Percentiles rank a stretch among this genome's conserved stretches.
These are phyloP conservation scores for Archocentrus centrarchus DNA, from an alignment of 2,113 vertebrate genomes.

Conservation along the genomic window DNA sequence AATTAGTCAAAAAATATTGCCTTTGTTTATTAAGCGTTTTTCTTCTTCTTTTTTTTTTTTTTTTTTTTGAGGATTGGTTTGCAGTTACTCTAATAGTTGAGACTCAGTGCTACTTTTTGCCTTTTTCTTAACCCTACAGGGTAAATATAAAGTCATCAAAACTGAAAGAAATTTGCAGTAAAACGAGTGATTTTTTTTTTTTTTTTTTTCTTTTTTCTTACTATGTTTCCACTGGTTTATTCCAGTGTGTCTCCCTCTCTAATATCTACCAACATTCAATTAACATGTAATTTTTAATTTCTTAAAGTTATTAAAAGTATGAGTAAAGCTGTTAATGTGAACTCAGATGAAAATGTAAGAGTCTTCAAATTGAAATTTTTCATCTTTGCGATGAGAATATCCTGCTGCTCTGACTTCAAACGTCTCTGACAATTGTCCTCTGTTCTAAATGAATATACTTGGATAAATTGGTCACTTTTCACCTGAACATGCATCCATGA, in stretches of 20 bases:
- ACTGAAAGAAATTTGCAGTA: conserved; percentile 41
- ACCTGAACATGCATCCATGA: conserved; percentile 53
- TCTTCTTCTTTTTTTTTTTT: not conserved
- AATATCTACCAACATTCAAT: conserved; percentile 55
- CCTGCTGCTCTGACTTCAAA: conserved; percentile 26
- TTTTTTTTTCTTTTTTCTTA: not conserved
- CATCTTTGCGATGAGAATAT: conserved; percentile 37
- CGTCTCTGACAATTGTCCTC: conserved; percentile 25
- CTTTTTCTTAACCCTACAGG: conserved; percentile 65
- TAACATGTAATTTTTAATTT: conserved; percentile 46
- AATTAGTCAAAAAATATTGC: conserved; percentile 55
- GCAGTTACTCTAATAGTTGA: conserved; percentile 53
- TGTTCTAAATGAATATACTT: conserved; percentile 23
- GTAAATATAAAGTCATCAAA: conserved; percentile 62
- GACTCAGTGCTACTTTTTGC: conserved; percentile 68
- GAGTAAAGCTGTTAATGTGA: conserved; percentile 31
- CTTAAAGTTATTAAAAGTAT: conserved; percentile 43
- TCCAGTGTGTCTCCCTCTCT: conserved; percentile 24
- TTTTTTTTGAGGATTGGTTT: conserved; percentile 34
- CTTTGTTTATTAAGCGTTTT: conserved; percentile 52
- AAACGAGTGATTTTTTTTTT: conserved; percentile 21
- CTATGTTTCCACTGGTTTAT: conserved; percentile 11
- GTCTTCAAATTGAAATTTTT: conserved; percentile 31
- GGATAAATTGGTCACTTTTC: conserved; percentile 31
- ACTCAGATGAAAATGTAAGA: conserved; percentile 32